Conservation (phyloP, 2,888 invertebrate genomes). For the Pyrocoelia pectoralis region DNA sequence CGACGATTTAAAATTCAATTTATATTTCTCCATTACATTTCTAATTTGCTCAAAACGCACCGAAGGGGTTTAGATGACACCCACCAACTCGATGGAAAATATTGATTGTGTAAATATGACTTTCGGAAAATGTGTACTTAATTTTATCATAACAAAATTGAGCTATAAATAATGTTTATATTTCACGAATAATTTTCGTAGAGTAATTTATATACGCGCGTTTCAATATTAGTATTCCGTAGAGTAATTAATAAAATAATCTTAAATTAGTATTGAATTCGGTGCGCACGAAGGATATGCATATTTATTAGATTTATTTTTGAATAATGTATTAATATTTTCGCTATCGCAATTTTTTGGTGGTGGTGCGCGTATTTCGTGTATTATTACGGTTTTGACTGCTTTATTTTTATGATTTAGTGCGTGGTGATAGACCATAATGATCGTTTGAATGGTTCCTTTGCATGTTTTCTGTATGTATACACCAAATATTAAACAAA, state of each 20-base stretch:
- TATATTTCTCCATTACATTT: constrained; percentile 17
- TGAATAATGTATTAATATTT: constrained; percentile 28
- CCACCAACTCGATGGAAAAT: constrained; percentile 20
- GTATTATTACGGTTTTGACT: constrained; percentile 29
- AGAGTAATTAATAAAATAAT: constrained; percentile 30
- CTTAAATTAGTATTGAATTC: constrained; percentile 30
- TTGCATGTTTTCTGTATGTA: constrained; percentile 41
- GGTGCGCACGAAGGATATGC: constrained; percentile 21
- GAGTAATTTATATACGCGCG: constrained; percentile 24
- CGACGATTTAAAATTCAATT: constrained; percentile 10
- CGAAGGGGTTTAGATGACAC: constrained; percentile 13
- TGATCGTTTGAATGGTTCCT: constrained; percentile 38
- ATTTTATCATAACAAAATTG: constrained; percentile 18
- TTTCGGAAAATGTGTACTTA: constrained; percentile 19
- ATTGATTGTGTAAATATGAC: constrained; percentile 22
- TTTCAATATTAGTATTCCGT: constrained; percentile 20
- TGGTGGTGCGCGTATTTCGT: constrained; percentile 23
- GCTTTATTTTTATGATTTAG: constrained; percentile 40
- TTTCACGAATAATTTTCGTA: constrained; percentile 18
- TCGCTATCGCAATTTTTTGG: constrained; percentile 20
- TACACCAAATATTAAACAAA: constrained; percentile 40
- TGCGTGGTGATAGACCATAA: constrained; percentile 43
- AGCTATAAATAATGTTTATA: constrained; percentile 27
- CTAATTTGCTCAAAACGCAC: constrained; percentile 20
- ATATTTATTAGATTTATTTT: constrained; percentile 36